Evolutionary conservation across 2,888 invertebrate species (phyloP).

Genomic region (Lepidonotus clava): DNA sequence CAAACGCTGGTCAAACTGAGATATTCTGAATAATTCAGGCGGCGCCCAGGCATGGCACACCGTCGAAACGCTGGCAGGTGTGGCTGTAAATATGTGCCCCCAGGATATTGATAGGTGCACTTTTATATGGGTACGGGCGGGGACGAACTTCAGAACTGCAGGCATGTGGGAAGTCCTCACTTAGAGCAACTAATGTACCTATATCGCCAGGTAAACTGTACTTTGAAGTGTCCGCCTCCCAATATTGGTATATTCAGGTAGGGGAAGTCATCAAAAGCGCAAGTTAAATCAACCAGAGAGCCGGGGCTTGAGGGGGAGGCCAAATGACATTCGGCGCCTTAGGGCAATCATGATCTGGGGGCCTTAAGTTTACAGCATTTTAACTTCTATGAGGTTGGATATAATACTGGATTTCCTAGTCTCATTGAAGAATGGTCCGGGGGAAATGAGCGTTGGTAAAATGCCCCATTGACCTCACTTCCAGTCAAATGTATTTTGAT

Average conservation of each 20-base stretch:
- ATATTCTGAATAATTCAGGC: conserved; percentile 7
- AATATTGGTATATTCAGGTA: background rate
- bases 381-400: no score
- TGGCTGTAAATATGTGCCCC: background rate
- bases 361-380: no score
- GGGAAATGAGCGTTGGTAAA: no score
- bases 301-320: no score
- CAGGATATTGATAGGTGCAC: background rate
- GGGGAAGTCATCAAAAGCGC: background rate
- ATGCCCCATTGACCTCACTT: no score
- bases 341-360: no score
- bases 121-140: background rate
- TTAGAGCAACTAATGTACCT: background rate
- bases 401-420: no score
- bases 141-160: no score
- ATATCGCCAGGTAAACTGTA: background rate
- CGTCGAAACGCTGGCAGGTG: background rate
- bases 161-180: background rate
- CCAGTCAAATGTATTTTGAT: no score
- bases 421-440: no score
- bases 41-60: conserved; percentile 14
- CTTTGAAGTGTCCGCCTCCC: background rate
- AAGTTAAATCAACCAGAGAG: background rate
- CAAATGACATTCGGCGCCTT: no score
- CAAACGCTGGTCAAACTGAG: background rate